Conservation (phyloP, 2,113 vertebrate species). For the Cyphotilapia sp. region DNA sequence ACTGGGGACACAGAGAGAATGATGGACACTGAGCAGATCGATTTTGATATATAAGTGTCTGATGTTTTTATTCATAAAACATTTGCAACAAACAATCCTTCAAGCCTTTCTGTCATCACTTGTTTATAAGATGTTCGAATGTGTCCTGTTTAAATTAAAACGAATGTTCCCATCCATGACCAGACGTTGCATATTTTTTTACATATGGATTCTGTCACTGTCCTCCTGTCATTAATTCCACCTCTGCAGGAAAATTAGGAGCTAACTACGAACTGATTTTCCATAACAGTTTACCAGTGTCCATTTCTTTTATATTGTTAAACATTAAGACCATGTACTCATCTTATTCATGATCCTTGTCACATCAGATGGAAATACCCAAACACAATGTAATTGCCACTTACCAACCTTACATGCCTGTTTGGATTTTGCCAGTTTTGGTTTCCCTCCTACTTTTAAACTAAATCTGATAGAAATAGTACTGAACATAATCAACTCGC, state of each 20-base stretch:
- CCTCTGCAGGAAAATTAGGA: background rate
- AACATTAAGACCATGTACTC: background rate
- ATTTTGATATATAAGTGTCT: background rate
- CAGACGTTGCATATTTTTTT: background rate
- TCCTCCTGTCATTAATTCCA: background rate
- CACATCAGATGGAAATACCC: background rate
- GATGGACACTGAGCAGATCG: background rate
- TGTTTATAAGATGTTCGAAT: background rate
- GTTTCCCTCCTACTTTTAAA: background rate
- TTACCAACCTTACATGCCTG: background rate
- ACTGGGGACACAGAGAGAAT: background rate
- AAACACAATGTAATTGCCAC: rapidly evolving
- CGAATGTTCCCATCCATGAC: background rate
- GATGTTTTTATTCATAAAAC: background rate
- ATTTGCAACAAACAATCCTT: background rate
- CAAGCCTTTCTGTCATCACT: background rate
- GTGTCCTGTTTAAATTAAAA: background rate
- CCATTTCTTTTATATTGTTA: background rate
- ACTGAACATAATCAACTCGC: background rate
- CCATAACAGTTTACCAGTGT: background rate
- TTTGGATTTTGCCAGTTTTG: background rate
- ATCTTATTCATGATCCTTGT: background rate
- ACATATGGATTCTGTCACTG: background rate
- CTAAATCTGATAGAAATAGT: background rate
- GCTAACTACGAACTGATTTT: background rate